Evolutionary conservation across 2,113 vertebrate genomes (phyloP), one percentile per base, ranked within the genome.

Genomic region (Suricata suricatta): DNA sequence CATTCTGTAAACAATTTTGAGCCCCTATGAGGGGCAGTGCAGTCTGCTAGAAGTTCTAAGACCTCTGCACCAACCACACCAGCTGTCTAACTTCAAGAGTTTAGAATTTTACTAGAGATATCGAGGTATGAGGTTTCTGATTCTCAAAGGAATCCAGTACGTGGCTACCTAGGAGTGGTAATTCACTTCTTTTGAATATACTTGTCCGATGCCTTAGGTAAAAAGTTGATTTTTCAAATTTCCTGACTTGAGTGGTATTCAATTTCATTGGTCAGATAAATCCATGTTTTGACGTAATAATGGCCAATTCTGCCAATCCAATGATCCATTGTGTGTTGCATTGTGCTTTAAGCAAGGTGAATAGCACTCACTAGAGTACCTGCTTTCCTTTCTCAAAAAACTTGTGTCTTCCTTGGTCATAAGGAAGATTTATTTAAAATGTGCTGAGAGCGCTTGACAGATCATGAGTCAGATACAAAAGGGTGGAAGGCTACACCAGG

Each of bases 241-340:
- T 57, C 35, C 25, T 93, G 25, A 47, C 35, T 87, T 72, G 25
- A 52, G 9, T 80, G 21, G 23, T 57, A 71, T 7, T 9, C 80
- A 68, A 44, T 10, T 79, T 38, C 29, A 12, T 6, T 63, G 64
- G 84, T 13, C 57, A 52, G 33, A 33, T n/a, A 38, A 68, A 86
- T 86, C 87, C 9, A 1, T 35, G 31, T 74, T 86, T 77, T 69
- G 66, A 23, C n/a, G 5, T n/a, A 69, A 23, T 4, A 7, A 41
- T 35, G 52, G 31, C 41, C 54, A 72, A 23, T 35, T 63, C 47
- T 57, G 35, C n/a, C 38, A 21, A 0, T 63, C 47, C n/a, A 81
- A 0, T 1, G 16, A 86, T 3, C 29, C 27, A 21, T 31, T 4
- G 5, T 2, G 5, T 16, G 3, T 69, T 50, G 21, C 7, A 5